phyloP scores from a whole-genome alignment of 2,888 invertebrate genomes.

The Mystacides longicornis region DNA sequence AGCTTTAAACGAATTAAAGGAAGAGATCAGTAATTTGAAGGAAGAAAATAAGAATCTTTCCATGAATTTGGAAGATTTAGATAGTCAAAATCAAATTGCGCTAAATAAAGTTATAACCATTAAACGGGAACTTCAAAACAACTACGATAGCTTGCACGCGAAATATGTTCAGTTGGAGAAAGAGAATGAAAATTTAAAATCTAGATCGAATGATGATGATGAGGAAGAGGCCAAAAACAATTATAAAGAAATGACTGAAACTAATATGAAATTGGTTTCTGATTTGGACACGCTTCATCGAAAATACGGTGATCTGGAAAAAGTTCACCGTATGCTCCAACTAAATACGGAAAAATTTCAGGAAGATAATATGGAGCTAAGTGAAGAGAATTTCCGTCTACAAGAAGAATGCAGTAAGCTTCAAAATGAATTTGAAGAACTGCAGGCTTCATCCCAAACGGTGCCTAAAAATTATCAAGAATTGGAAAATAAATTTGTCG shows the following conservation, averaged over 20 bases:
- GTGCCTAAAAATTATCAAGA: constrained; percentile 24
- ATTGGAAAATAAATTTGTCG: constrained; percentile 21
- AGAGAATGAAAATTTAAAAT: constrained; percentile 15
- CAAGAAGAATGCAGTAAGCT: constrained; percentile 44
- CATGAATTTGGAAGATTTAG: constrained; percentile 61
- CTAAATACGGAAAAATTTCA: constrained; percentile 48
- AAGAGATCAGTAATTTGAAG: constrained; percentile 45
- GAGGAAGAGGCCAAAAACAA: constrained; percentile 21
- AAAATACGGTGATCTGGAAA: constrained; percentile 46
- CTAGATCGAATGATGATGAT: constrained; percentile 7
- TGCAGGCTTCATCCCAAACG: constrained; percentile 32
- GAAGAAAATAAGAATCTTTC: constrained; percentile 53
- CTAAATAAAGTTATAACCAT: constrained; percentile 51
- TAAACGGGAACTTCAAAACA: constrained; percentile 48
- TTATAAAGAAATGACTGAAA: constrained; percentile 36
- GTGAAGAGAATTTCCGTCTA: constrained; percentile 45
- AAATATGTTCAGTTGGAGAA: constrained; percentile 34
- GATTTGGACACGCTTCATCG: constrained; percentile 42
- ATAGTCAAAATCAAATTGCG: constrained; percentile 64
- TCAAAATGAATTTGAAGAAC: constrained; percentile 42
- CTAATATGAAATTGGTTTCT: constrained; percentile 41
- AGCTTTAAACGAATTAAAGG: constrained; percentile 35
- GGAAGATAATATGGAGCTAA: constrained; percentile 48
- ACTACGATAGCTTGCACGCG: constrained; percentile 43
- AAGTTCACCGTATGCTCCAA: constrained; percentile 38